A percentile compares a stretch with the other conserved stretches of the same genome.
phyloP scores from a whole-genome alignment of 2,888 invertebrate species.

The Sesamia inferens region DNA sequence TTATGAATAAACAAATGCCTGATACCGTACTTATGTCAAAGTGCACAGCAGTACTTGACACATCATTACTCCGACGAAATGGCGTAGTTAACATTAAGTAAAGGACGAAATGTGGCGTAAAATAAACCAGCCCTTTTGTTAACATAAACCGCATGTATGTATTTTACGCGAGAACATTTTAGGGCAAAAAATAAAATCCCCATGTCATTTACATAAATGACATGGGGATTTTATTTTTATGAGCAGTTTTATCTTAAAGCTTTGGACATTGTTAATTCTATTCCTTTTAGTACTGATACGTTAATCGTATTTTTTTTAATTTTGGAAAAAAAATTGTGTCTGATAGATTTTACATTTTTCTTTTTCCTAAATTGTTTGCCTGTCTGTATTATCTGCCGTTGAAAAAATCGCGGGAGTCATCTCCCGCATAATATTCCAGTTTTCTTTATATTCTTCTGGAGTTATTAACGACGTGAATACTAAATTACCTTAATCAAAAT shows the following conservation, averaged over 20 bases:
- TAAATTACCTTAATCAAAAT: too few species aligned
- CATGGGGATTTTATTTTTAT: conserved; percentile 18
- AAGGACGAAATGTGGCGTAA: conserved; percentile 20
- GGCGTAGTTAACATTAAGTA: conserved; percentile 2
- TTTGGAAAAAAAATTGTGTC: too few species aligned
- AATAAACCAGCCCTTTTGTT: conserved; percentile 27
- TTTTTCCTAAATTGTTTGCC: too few species aligned
- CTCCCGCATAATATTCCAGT: background rate
- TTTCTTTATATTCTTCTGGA: too few species aligned
- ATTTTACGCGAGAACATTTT: conserved; percentile 20
- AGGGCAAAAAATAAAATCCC: too few species aligned
- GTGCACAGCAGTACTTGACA: background rate
- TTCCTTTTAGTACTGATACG: background rate
- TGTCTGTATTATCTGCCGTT: too few species aligned
- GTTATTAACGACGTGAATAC: too few species aligned
- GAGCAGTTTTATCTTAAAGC: conserved; percentile 4
- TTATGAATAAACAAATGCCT: too few species aligned
- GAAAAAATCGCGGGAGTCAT: background rate
- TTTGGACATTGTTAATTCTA: background rate
- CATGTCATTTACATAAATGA: conserved; percentile 35
- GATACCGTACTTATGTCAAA: background rate
- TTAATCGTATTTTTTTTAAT: too few species aligned
- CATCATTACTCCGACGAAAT: conserved; percentile 29
- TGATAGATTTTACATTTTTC: too few species aligned
- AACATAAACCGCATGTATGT: background rate